These are phyloP conservation scores for Dasypus novemcinctus DNA, from an alignment of 2,113 vertebrate species.

Conservation along the genomic window DNA sequence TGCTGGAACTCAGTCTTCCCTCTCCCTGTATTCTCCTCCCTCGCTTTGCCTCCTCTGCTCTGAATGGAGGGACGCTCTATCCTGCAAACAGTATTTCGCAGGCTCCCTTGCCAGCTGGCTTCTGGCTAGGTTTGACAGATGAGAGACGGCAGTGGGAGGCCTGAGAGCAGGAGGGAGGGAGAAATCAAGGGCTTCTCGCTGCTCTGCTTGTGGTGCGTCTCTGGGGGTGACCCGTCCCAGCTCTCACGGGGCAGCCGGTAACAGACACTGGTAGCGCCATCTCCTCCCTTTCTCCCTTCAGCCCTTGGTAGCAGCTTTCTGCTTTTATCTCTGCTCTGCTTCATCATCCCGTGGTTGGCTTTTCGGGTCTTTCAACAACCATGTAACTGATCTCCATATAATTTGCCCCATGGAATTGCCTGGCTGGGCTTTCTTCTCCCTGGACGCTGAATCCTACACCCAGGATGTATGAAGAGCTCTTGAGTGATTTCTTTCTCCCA, in stretches of 20 bases:
- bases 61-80: background rate
- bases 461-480: background rate
- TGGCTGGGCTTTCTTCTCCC: background rate
- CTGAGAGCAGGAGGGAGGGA: background rate
- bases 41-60: background rate
- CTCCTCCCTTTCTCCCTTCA: background rate
- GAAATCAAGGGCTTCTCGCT: background rate
- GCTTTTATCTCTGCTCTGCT: background rate
- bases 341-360: background rate
- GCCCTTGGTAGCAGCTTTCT: background rate
- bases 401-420: background rate
- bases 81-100: background rate
- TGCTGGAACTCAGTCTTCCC: too few species aligned
- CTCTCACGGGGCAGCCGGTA: background rate
- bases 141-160: background rate
- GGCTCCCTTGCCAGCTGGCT: background rate
- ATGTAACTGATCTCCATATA: background rate
- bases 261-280: background rate
- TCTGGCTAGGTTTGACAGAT: background rate
- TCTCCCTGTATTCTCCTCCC: too few species aligned
- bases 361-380: background rate
- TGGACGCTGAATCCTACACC: background rate
- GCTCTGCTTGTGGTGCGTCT: background rate
- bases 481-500: background rate
- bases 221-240: too few species aligned